Conservation (phyloP, 2,113 vertebrate genomes). For the Epinephelus moara region DNA sequence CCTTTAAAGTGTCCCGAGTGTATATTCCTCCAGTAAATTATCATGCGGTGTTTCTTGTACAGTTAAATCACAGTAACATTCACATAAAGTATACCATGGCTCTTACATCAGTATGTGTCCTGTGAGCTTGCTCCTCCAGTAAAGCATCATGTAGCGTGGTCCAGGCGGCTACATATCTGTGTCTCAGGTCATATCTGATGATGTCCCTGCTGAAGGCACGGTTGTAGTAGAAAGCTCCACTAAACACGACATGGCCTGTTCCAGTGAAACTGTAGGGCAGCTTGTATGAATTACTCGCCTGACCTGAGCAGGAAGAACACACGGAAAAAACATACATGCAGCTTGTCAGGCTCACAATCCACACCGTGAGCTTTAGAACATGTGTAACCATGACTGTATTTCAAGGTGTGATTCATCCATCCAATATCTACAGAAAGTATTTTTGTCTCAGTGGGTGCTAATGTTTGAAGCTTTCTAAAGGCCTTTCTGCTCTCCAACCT, state of each 20-base stretch:
- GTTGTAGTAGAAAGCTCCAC: constrained; percentile 94
- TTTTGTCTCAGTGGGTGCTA: background rate
- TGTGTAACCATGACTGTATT: constrained; percentile 8
- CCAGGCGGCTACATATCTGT: constrained; percentile 92
- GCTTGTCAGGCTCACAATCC: background rate
- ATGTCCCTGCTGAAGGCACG: constrained; percentile 95
- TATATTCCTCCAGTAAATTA: constrained; percentile 7
- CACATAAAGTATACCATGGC: background rate
- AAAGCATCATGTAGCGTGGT: constrained; percentile 92
- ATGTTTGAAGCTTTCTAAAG: no score
- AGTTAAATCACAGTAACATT: background rate
- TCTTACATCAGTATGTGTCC: constrained; percentile 71
- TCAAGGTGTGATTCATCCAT: background rate
- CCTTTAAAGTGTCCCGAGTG: constrained; percentile 11
- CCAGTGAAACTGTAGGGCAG: constrained; percentile 96
- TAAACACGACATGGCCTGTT: constrained; percentile 93
- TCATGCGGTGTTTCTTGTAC: background rate
- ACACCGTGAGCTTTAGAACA: background rate
- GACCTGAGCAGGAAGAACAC: constrained; percentile 65
- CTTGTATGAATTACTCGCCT: constrained; percentile 92
- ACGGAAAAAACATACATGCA: constrained; percentile 25
- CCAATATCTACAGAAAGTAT: background rate
- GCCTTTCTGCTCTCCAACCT: no score
- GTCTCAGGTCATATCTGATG: constrained; percentile 93
- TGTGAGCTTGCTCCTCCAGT: constrained; percentile 85